Percentiles rank a stretch among this genome's conserved stretches.
Evolutionary conservation across 2,797 vertebrate species (phyloP).

Genomic region (Lithobates pipiens): DNA sequence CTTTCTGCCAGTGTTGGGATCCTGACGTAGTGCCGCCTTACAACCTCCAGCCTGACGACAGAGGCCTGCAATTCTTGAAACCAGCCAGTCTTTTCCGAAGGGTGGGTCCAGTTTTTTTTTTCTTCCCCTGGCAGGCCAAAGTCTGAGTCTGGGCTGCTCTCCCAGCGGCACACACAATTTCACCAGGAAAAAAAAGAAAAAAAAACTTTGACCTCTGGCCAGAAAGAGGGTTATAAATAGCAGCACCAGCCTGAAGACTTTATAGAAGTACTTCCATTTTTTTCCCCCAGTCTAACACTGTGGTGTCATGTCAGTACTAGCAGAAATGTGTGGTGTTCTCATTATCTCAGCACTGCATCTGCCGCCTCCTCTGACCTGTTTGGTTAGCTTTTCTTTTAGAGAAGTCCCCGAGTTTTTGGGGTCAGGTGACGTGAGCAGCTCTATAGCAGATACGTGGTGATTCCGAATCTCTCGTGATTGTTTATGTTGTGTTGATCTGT

Average conservation of each 20-base stretch:
- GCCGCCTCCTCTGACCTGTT: background rate
- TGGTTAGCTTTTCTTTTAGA: too few species aligned
- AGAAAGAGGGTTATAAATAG: conserved; percentile 78
- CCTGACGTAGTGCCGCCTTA: background rate
- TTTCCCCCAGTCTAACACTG: conserved; percentile 61
- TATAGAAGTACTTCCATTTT: conserved; percentile 43
- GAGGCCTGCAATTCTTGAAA: background rate
- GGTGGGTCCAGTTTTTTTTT: conserved; percentile 20
- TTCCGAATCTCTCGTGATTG: too few species aligned
- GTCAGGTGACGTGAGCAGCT: too few species aligned
- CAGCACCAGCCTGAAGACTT: conserved; percentile 68
- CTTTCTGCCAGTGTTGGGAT: background rate
- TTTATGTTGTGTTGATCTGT: too few species aligned
- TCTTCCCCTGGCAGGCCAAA: conserved; percentile 58
- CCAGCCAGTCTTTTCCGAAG: conserved; percentile 32
- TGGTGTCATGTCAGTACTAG: conserved; percentile 19
- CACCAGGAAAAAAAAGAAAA: conserved; percentile 65
- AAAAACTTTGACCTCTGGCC: conserved; percentile 75
- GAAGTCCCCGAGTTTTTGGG: too few species aligned
- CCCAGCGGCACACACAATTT: conserved; percentile 70
- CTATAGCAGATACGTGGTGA: too few species aligned
- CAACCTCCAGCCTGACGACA: conserved; percentile 5
- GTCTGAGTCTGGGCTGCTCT: conserved; percentile 69
- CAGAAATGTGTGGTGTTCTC: background rate
- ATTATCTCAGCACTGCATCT: background rate